Percentiles rank a stretch among this genome's conserved stretches.
These are phyloP conservation scores for Drosophila melanosoma DNA, from an alignment of 2,888 invertebrate species.

Conservation along the genomic window DNA sequence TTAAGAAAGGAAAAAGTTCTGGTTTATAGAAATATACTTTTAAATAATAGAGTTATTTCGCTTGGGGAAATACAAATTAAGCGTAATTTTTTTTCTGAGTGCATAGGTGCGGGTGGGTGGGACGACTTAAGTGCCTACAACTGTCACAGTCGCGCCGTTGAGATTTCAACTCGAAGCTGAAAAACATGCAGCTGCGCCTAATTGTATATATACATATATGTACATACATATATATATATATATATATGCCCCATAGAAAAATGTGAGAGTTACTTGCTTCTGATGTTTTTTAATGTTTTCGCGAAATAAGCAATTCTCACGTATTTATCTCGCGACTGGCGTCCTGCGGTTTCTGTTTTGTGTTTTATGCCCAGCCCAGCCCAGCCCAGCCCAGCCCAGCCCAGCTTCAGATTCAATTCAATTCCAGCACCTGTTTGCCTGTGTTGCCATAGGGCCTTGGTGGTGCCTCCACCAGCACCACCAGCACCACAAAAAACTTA, in stretches of 20 bases:
- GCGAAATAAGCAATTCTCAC: constrained; percentile 77
- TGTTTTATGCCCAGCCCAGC: constrained; percentile 27
- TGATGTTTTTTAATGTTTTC: constrained; percentile 75
- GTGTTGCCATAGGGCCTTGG: constrained; percentile 72
- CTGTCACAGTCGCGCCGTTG: constrained; percentile 68
- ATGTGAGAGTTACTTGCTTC: constrained; percentile 35
- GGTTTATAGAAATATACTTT: neutral
- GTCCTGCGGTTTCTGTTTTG: constrained; percentile 49
- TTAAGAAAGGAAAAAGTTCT: neutral
- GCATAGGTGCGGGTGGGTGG: constrained; percentile 18
- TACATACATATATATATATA: neutral
- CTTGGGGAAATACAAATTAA: neutral
- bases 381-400: constrained; percentile 23
- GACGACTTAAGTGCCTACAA: constrained; percentile 64
- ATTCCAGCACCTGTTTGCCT: constrained; percentile 50
- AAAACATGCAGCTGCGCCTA: constrained; percentile 31
- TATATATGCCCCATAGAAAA: neutral
- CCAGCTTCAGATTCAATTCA: constrained; percentile 69
- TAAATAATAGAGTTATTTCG: neutral
- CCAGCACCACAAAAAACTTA: constrained; percentile 33
- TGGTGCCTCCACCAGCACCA: constrained; percentile 41
- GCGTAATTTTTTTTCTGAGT: neutral
- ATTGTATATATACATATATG: neutral
- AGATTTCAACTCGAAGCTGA: constrained; percentile 48
- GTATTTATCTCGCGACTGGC: constrained; percentile 55